These are phyloP conservation scores for Cladorhizidae sp. DNA, from an alignment of 37 sponge, comb jelly and placozoan genomes.

Conservation along the genomic window DNA sequence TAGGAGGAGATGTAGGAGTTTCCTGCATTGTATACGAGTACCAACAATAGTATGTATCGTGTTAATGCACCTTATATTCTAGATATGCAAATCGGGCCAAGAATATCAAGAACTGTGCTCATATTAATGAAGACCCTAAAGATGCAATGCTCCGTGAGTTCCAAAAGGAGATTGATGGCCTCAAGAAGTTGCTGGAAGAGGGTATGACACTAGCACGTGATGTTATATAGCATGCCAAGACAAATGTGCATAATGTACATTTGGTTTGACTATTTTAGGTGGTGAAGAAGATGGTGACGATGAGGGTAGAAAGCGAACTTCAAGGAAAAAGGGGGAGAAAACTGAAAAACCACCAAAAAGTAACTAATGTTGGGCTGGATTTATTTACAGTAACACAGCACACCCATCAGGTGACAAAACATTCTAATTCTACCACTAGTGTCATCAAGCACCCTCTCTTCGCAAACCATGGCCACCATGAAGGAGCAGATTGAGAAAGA, in stretches of 20 bases:
- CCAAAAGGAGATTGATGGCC: conserved; percentile 93
- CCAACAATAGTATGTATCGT: neutral
- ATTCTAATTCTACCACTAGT: neutral
- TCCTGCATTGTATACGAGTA: neutral
- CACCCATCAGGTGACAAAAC: neutral
- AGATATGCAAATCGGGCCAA: conserved; percentile 96
- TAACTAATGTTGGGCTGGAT: too few species aligned
- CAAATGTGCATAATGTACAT: neutral
- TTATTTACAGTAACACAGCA: too few species aligned
- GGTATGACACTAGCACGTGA: conserved; percentile 16
- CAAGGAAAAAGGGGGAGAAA: neutral
- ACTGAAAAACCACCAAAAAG: too few species aligned
- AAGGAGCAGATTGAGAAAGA: conserved; percentile 78
- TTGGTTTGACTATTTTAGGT: neutral
- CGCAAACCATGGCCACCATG: conserved; percentile 29
- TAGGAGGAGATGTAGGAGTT: neutral
- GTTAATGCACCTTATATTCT: neutral
- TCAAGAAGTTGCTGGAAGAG: conserved; percentile 78
- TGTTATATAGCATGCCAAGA: too few species aligned
- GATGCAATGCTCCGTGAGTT: conserved; percentile 98
- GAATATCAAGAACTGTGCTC: conserved; percentile 94
- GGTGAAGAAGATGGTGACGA: conserved; percentile 48
- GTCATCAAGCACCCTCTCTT: conserved; percentile 54
- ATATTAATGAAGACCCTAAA: conserved; percentile 99
- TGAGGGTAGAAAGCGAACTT: conserved; percentile 21